Evolutionary conservation across 2,113 vertebrate species (phyloP).

Genomic region (Grammomys dolichurus): DNA sequence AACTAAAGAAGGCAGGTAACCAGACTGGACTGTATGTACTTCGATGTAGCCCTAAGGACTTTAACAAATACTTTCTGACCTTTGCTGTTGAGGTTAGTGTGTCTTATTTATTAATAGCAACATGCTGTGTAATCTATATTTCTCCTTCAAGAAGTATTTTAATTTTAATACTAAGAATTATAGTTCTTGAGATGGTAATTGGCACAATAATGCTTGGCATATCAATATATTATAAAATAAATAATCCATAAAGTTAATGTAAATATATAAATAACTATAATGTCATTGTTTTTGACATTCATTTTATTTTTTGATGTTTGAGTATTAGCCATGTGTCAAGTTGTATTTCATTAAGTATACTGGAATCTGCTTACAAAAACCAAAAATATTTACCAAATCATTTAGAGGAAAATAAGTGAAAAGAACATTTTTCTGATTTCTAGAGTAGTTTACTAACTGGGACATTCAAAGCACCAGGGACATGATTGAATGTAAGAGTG

Average conservation of each 20-base stretch:
- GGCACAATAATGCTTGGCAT: constrained; percentile 44
- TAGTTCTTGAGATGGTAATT: constrained; percentile 47
- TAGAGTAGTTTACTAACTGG: neutral
- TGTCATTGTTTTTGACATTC: constrained; percentile 5
- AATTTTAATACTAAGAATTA: constrained; percentile 60
- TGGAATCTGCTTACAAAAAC: neutral
- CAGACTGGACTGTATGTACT: constrained; percentile 95
- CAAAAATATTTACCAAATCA: constrained; percentile 12
- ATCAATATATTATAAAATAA: constrained; percentile 17
- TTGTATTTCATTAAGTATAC: constrained; percentile 14
- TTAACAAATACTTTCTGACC: constrained; percentile 97
- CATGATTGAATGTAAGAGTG: neutral
- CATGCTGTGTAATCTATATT: constrained; percentile 26
- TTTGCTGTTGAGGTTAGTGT: constrained; percentile 96
- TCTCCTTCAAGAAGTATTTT: constrained; percentile 32
- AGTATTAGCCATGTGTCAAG: constrained; percentile 32
- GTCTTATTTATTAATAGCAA: constrained; percentile 34
- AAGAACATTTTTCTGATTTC: constrained; percentile 55
- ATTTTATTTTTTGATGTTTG: constrained; percentile 56
- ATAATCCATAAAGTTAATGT: constrained; percentile 11
- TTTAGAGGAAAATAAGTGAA: constrained; percentile 24
- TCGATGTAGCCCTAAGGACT: constrained; percentile 96
- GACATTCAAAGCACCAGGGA: neutral
- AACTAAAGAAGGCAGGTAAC: constrained; percentile 94
- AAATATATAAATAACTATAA: constrained; percentile 42